Percentiles rank a stretch among this genome's conserved stretches.
Conservation (phyloP, 2,888 invertebrate genomes). For the Caenorhabditis zanzibari region DNA sequence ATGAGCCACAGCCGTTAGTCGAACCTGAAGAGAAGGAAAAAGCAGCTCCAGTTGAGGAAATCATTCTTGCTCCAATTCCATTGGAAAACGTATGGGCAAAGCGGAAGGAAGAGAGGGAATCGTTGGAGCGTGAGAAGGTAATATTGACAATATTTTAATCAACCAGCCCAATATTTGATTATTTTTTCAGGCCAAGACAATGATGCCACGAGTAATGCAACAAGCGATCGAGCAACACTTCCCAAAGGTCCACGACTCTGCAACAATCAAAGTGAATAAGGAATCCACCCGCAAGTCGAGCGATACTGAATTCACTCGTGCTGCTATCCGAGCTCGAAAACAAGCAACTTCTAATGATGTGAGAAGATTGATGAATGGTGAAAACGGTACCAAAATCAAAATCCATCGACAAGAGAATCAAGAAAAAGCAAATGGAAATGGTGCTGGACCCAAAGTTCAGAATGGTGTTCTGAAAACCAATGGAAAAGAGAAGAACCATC, state of each 20-base stretch:
- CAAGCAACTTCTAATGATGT: constrained; percentile 72
- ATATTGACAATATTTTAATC: too few species aligned
- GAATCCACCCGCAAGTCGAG: constrained; percentile 69
- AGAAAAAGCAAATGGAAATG: constrained; percentile 2
- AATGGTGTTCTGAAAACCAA: constrained; percentile 27
- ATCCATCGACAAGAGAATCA: background rate
- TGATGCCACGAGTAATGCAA: constrained; percentile 64
- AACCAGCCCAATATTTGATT: background rate
- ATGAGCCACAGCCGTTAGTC: background rate
- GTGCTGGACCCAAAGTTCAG: constrained; percentile 15
- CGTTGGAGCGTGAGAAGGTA: constrained; percentile 74
- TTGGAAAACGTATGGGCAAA: constrained; percentile 82
- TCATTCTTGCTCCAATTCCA: constrained; percentile 65
- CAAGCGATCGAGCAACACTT: constrained; percentile 75
- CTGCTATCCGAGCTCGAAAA: constrained; percentile 70
- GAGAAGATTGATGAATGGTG: constrained; percentile 45
- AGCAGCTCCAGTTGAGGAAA: constrained; percentile 44
- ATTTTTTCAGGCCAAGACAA: constrained; percentile 47
- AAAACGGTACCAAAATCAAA: constrained; percentile 24
- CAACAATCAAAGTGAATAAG: constrained; percentile 72
- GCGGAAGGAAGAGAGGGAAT: constrained; percentile 78
- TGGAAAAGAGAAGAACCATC: constrained; percentile 21
- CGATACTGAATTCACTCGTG: constrained; percentile 72
- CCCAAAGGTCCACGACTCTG: constrained; percentile 71
- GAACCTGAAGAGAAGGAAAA: constrained; percentile 1